Evolutionary conservation across 2,113 vertebrate genomes (phyloP).

Genomic region (Aspiorhynchus laticeps): DNA sequence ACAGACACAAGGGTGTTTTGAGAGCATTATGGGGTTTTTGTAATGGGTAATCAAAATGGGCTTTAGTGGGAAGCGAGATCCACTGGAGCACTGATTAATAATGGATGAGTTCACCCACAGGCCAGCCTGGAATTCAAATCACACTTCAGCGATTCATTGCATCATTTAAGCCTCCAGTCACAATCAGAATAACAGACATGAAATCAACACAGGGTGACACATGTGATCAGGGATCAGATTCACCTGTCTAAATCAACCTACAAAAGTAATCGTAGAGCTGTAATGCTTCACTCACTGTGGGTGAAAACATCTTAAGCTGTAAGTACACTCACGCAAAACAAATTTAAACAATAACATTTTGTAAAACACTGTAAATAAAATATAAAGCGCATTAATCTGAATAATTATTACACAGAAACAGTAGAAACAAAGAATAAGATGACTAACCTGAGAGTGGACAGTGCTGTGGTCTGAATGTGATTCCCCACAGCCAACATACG

Average conservation of each 20-base stretch:
- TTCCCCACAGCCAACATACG: conserved; percentile 96
- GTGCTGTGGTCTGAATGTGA: conserved; percentile 97
- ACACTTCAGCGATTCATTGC: neutral
- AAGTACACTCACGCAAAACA: neutral
- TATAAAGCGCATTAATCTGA: neutral
- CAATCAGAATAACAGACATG: neutral
- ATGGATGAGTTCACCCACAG: conserved; percentile 62
- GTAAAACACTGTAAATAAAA: too few relatives aligned
- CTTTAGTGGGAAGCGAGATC: neutral
- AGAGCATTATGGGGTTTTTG: neutral
- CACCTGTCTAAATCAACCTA: too few relatives aligned
- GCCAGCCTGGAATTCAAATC: conserved; percentile 9
- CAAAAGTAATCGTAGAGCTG: neutral
- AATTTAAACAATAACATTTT: too few relatives aligned
- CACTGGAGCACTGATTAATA: conserved; percentile 65
- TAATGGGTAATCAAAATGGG: conserved; percentile 20
- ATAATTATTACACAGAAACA: neutral
- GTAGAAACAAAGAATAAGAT: neutral
- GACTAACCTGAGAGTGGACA: conserved; percentile 92
- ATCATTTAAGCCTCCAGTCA: neutral
- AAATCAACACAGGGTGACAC: neutral
- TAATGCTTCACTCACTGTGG: neutral
- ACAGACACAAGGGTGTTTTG: neutral
- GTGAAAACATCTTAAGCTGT: neutral
- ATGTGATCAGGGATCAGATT: neutral